Evolutionary conservation across 2,113 vertebrate species (phyloP), one percentile per base, ranked within the genome.

Genomic region (Stigmatopora argus): DNA sequence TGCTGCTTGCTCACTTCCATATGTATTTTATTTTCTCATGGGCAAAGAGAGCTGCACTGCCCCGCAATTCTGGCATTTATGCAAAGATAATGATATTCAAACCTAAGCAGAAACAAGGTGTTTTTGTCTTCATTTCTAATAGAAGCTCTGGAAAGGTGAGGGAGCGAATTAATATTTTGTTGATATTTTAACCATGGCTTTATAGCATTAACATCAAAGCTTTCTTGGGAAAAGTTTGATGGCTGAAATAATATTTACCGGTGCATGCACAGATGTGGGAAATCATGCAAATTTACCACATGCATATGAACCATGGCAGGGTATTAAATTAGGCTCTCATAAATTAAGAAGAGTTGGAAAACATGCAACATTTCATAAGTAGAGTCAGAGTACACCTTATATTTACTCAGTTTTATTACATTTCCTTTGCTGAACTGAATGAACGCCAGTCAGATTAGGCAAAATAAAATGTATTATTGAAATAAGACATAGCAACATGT

Each of bases 1-100:
- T 79, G 69, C 77, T 70, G 77, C 75, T 66, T 57, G 69, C 83
- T 88, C 76, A 83, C 88, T 89, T 87, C 73, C 83, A 87, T 88
- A 75, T 69, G 60, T 74, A 68, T 81, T 83, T 87, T 78, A 72
- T 82, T 76, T 78, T 83, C 78, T 81, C 75, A 34, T 73, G 77
- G 80, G 78, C 70, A 78, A 75, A 78, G 82, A 77, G 77, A 73
- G 66, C 63, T 64, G 79, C 60, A 65, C 67, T 61, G 63, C 58
- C 64, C 74, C 67, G 15, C 73, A 75, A 69, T 81, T 76, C 68
- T 70, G 70, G 77, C 79, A 77, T 72, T 81, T 47, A 26, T 21
- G 41, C 41, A 67, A 51, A 72, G 67, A 64, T 85, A 86, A 89
- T 86, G 73, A 86, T 84, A 88, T 85, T 88, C 81, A 84, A 78